A percentile compares a stretch with the other conserved stretches of the same genome.
Evolutionary conservation across 2,888 invertebrate genomes (phyloP).

Genomic region (Pegoplata infirma): DNA sequence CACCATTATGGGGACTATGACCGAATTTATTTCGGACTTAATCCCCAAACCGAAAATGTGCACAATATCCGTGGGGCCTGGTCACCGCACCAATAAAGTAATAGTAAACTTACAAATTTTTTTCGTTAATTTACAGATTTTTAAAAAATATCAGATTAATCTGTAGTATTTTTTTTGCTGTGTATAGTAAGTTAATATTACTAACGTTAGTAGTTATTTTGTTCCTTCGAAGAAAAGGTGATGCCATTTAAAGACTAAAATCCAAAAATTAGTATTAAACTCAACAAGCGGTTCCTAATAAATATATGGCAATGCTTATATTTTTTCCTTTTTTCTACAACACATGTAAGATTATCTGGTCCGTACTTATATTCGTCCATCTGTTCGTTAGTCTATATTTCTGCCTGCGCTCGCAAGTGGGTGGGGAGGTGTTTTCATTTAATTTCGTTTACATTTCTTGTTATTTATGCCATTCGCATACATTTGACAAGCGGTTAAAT

Average conservation of each 20-base stretch:
- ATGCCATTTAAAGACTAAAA: background rate
- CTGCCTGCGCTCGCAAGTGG: slow-evolving; percentile 7
- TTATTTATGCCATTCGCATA: slow-evolving; percentile 50
- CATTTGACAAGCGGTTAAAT: slow-evolving; percentile 51
- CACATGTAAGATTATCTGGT: background rate
- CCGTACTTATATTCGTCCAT: background rate
- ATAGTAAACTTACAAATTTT: too few species aligned
- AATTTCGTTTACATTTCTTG: slow-evolving; percentile 15
- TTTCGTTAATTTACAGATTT: too few species aligned
- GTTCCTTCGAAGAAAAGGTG: too few species aligned
- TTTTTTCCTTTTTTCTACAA: background rate
- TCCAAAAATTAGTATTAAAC: background rate
- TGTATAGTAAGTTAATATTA: too few species aligned
- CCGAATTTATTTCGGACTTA: too few species aligned
- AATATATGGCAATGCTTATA: background rate
- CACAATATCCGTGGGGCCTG: too few species aligned
- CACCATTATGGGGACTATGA: too few species aligned
- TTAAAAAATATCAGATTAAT: too few species aligned
- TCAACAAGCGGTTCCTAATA: background rate
- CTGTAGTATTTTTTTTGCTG: too few species aligned
- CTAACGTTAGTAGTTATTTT: too few species aligned
- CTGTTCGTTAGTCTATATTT: background rate
- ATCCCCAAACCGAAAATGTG: too few species aligned
- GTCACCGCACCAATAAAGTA: too few species aligned
- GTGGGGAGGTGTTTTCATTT: slow-evolving; percentile 48